Evolutionary conservation across 2,888 invertebrate genomes (phyloP).

Genomic region (Temnothorax unifasciatus): DNA sequence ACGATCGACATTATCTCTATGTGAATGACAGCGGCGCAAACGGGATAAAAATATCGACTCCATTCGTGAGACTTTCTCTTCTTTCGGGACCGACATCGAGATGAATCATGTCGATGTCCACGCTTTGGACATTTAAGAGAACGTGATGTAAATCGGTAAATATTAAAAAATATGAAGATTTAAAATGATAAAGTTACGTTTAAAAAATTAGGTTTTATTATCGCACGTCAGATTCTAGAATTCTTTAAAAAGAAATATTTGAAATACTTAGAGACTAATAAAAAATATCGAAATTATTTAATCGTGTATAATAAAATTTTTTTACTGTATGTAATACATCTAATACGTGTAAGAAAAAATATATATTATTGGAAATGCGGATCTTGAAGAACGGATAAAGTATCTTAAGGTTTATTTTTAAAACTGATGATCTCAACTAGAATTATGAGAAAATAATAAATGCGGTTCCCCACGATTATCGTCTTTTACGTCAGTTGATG

Average conservation of each 20-base stretch:
- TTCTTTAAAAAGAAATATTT: background rate
- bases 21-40: background rate
- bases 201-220: background rate
- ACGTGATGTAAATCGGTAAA: background rate
- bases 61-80: constrained; percentile 37
- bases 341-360: background rate
- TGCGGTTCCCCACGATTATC: background rate
- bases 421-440: background rate
- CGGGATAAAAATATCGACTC: constrained; percentile 10
- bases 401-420: constrained; percentile 3
- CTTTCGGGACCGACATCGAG: constrained; percentile 19
- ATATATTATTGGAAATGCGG: background rate
- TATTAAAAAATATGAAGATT: background rate
- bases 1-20: background rate
- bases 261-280: background rate
- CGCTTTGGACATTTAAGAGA: background rate
- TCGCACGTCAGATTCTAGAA: background rate
- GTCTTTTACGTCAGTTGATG: constrained; percentile 19
- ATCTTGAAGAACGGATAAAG: background rate
- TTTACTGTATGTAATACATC: background rate
- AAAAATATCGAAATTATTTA: background rate
- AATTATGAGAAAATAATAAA: background rate
- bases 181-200: background rate
- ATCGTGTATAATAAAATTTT: background rate
- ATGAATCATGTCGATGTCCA: constrained; percentile 31